Conservation (phyloP, 2,797 vertebrate genomes). For the Fundulus diaphanus region DNA sequence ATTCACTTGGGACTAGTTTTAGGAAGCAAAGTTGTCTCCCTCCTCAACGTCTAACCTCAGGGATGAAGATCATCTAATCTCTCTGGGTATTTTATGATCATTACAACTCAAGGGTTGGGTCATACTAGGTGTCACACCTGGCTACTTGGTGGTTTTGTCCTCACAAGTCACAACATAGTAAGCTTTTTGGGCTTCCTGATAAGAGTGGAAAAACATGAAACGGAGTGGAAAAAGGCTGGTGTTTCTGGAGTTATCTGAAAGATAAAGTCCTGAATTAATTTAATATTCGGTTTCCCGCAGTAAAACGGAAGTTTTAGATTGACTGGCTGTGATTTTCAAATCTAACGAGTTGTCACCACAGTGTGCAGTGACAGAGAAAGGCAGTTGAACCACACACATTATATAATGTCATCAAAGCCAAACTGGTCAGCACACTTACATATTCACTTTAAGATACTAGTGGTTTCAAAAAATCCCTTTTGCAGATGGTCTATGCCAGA, state of each 20-base stretch:
- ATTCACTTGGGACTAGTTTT: not conserved
- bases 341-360: no score
- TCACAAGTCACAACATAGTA: no score
- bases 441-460: not conserved
- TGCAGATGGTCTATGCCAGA: not conserved
- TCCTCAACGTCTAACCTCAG: no score
- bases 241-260: not conserved
- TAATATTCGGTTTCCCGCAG: not conserved
- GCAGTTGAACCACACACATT: not conserved
- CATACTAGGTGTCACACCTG: no score
- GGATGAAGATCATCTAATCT: no score
- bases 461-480: not conserved
- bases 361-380: not conserved
- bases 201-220: no score
- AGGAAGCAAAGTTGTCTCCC: no score
- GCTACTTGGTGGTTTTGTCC: no score
- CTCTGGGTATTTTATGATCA: no score
- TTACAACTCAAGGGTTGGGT: no score
- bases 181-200: no score
- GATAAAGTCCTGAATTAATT: not conserved
- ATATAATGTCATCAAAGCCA: slow-evolving; percentile 14
- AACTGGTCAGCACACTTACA: not conserved
- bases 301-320: not conserved
- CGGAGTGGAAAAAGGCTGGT: not conserved
- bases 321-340: not conserved